These are phyloP conservation scores for Sturnira hondurensis DNA, from an alignment of 2,113 vertebrate genomes.

Conservation along the genomic window DNA sequence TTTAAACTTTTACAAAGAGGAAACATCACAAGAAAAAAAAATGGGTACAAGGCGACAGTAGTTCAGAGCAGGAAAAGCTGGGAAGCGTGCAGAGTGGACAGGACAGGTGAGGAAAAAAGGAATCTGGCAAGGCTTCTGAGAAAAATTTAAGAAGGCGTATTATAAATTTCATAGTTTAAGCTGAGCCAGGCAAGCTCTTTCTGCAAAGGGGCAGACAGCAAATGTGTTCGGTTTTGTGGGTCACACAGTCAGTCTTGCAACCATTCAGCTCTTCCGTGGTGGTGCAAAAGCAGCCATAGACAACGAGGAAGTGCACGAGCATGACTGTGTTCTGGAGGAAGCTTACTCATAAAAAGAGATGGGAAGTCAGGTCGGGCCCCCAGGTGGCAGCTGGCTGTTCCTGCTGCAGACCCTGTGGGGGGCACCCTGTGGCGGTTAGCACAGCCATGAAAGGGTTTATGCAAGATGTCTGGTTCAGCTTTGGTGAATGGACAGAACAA, in stretches of 20 bases:
- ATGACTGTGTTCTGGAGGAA: not conserved
- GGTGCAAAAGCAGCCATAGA: not conserved
- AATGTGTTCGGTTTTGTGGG: not conserved
- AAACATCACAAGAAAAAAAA: not conserved
- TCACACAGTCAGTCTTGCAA: not conserved
- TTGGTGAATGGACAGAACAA: not conserved
- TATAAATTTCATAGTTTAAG: not conserved
- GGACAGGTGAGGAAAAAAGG: not conserved
- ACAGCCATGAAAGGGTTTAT: not conserved
- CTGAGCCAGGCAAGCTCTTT: not conserved
- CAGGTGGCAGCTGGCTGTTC: not conserved
- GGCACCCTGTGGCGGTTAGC: not conserved
- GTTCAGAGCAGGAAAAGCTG: not conserved
- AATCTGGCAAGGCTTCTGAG: not conserved
- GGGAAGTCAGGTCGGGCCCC: not conserved
- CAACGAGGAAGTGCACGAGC: not conserved
- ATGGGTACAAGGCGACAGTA: not conserved
- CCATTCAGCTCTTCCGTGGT: not conserved
- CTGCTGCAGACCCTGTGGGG: not conserved
- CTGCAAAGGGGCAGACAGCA: not conserved
- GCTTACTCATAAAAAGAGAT: not conserved
- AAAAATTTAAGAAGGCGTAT: not conserved
- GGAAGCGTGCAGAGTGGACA: not conserved
- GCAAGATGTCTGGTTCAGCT: not conserved
- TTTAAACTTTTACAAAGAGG: not conserved